phyloP scores from a whole-genome alignment of 2,113 vertebrate genomes.

The Taurulus bubalis region DNA sequence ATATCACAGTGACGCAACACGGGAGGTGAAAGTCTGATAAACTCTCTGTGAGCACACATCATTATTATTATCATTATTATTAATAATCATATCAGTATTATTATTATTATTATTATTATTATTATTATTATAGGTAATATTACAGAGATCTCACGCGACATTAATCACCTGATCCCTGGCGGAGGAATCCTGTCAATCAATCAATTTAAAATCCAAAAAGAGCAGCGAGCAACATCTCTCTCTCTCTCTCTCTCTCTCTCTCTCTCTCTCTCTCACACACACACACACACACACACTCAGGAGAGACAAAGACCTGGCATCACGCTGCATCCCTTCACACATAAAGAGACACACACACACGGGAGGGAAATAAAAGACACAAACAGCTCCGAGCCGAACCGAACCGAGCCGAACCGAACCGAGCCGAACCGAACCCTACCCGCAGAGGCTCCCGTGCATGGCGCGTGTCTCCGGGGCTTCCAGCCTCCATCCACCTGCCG shows the following conservation, averaged over 20 bases:
- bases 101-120: no score
- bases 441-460: constrained; percentile 53
- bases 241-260: no score
- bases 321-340: constrained; percentile 2
- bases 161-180: background rate
- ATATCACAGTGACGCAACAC: no score
- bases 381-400: background rate
- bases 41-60: no score
- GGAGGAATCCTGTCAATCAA: background rate
- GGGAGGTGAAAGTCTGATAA: no score
- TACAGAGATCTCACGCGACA: background rate
- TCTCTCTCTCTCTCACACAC: background rate
- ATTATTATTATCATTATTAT: no score
- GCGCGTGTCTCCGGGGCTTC: constrained; percentile 56
- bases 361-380: constrained; percentile 8
- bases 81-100: no score
- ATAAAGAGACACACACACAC: background rate
- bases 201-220: background rate
- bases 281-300: constrained; percentile 6
- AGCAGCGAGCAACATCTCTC: constrained; percentile 12
- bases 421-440: constrained; percentile 48
- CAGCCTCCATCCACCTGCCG: constrained; percentile 71
- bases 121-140: background rate
- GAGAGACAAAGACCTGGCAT: constrained; percentile 50
- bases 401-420: no score